These are phyloP conservation scores for Siniperca undulata DNA, from an alignment of 2,797 vertebrate genomes.

Conservation along the genomic window DNA sequence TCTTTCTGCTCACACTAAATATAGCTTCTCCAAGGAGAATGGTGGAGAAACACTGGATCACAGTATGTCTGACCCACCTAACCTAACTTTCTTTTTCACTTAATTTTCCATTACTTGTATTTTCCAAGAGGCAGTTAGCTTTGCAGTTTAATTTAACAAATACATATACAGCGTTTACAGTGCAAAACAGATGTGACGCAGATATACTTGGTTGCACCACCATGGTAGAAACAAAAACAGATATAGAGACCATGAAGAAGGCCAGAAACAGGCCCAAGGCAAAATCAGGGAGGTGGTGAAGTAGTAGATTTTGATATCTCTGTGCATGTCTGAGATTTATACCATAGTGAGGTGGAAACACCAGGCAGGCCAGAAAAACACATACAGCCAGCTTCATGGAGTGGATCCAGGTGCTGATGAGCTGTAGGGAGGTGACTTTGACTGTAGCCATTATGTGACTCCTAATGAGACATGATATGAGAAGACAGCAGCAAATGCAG, in stretches of 20 bases:
- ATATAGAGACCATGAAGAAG: background rate
- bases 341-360: constrained; percentile 25
- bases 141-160: constrained; percentile 5
- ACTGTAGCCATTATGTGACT: constrained; percentile 26
- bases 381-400: constrained; percentile 29
- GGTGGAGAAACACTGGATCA: background rate
- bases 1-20: constrained; percentile 28
- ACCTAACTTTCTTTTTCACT: background rate
- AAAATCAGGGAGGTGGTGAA: background rate
- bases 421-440: constrained; percentile 40
- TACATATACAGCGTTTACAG: too few relatives aligned
- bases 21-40: background rate
- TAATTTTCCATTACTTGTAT: background rate
- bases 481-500: constrained; percentile 36
- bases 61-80: background rate
- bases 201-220: background rate
- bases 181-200: background rate
- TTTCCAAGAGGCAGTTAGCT: background rate
- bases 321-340: constrained; percentile 22
- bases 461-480: constrained; percentile 27
- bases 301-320: background rate
- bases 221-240: background rate
- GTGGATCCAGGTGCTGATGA: constrained; percentile 29
- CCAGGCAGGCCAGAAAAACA: constrained; percentile 4
- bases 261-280: background rate